Conservation (phyloP, 1,140 invertebrate genomes). For the Magallana angulata region DNA sequence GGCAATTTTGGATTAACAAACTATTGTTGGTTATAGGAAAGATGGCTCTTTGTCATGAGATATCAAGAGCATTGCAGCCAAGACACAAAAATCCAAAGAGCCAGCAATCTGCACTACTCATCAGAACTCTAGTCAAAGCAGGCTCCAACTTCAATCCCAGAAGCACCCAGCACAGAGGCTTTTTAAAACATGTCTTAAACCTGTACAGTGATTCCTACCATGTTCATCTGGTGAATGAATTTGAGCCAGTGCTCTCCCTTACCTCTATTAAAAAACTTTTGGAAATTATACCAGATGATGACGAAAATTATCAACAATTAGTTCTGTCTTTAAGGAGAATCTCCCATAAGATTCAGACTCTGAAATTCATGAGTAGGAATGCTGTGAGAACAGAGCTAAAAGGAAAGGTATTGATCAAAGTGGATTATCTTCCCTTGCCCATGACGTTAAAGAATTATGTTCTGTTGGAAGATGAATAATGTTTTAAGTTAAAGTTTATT, state of each 20-base stretch:
- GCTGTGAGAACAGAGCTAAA: slow-evolving; percentile 49
- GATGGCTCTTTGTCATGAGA: slow-evolving; percentile 50
- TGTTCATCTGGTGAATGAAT: slow-evolving; percentile 30
- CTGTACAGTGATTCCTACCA: background rate
- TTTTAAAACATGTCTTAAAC: slow-evolving; percentile 27
- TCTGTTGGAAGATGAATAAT: slow-evolving; percentile 30
- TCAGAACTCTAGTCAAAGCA: slow-evolving; percentile 31
- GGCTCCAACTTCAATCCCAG: slow-evolving; percentile 40
- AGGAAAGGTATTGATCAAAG: slow-evolving; percentile 51
- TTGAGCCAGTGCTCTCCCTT: slow-evolving; percentile 39
- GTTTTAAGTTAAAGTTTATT: background rate
- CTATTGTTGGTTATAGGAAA: background rate
- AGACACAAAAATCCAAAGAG: slow-evolving; percentile 1
- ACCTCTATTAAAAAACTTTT: slow-evolving; percentile 29
- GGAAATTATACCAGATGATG: slow-evolving; percentile 3
- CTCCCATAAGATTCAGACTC: slow-evolving; percentile 42
- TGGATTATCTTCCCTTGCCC: slow-evolving; percentile 49
- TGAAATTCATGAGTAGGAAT: slow-evolving; percentile 52
- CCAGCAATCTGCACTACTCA: slow-evolving; percentile 22
- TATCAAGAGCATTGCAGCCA: slow-evolving; percentile 15
- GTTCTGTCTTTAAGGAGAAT: background rate
- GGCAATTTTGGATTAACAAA: background rate
- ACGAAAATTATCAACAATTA: slow-evolving; percentile 1
- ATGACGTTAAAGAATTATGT: slow-evolving; percentile 52
- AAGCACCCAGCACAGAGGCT: slow-evolving; percentile 6